These are phyloP conservation scores for Junonia oenone DNA, from an alignment of 2,888 invertebrate genomes.

Conservation along the genomic window DNA sequence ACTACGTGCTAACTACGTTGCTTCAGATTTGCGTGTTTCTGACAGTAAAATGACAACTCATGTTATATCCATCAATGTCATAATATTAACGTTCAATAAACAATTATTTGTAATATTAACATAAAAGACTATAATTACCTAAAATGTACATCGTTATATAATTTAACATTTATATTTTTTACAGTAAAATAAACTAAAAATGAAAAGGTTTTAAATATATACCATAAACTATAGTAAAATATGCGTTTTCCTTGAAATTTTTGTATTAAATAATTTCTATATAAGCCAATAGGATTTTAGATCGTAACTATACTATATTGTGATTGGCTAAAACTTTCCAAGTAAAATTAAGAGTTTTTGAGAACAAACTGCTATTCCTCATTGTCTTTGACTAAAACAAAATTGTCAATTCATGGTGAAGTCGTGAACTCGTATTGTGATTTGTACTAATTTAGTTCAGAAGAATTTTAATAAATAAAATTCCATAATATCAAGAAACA, in stretches of 20 bases:
- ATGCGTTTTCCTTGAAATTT: not conserved
- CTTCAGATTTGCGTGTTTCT: slow-evolving; percentile 24
- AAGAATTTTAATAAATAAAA: slow-evolving; percentile 19
- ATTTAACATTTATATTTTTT: not conserved
- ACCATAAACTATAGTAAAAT: not conserved
- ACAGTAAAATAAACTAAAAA: not conserved
- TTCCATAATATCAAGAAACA: not conserved
- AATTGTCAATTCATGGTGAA: slow-evolving; percentile 70
- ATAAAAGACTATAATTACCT: not conserved
- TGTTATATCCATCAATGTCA: slow-evolving; percentile 17
- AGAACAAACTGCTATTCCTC: not conserved
- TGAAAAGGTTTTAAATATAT: not conserved
- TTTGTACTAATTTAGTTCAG: slow-evolving; percentile 38
- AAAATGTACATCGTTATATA: not conserved
- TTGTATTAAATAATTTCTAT: no score
- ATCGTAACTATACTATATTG: not conserved
- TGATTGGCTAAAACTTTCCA: not conserved
- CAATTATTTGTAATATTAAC: not conserved
- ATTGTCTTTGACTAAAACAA: slow-evolving; percentile 45
- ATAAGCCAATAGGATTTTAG: not conserved
- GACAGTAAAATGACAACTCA: slow-evolving; percentile 63
- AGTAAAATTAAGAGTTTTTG: not conserved
- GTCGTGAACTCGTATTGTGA: slow-evolving; percentile 28
- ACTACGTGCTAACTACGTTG: slow-evolving; percentile 38
- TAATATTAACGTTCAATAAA: not conserved